These are phyloP conservation scores for Ophioninae sp. DNA, from an alignment of 2,888 invertebrate genomes.

Conservation along the genomic window DNA sequence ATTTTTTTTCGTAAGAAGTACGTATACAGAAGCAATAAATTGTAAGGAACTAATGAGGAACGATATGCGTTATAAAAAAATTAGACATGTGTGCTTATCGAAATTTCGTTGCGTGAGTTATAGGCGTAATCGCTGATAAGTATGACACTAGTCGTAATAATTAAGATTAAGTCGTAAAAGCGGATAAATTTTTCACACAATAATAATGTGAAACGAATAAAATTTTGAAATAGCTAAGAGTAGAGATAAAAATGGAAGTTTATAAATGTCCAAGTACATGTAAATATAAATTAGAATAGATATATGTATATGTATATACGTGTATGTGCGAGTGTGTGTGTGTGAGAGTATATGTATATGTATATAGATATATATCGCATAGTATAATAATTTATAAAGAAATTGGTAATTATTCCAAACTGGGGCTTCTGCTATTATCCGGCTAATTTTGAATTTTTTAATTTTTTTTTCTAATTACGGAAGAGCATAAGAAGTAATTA, in stretches of 20 bases:
- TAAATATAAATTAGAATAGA: background rate
- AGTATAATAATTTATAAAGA: constrained; percentile 43
- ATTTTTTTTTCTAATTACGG: too few species aligned
- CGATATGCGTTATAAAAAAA: constrained; percentile 29
- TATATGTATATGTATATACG: constrained; percentile 13
- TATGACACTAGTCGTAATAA: constrained; percentile 50
- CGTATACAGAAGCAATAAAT: constrained; percentile 41
- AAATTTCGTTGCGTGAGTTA: constrained; percentile 28
- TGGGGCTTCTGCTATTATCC: too few species aligned
- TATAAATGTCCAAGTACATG: constrained; percentile 19
- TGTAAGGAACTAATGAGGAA: constrained; percentile 63
- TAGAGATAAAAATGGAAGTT: constrained; percentile 1
- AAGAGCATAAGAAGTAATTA: too few species aligned
- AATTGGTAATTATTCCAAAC: too few species aligned
- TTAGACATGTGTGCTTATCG: constrained; percentile 6
- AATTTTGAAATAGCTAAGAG: constrained; percentile 18
- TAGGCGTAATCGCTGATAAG: constrained; percentile 40
- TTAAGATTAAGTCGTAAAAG: constrained; percentile 39
- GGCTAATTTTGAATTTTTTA: too few species aligned
- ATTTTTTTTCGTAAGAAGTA: constrained; percentile 16
- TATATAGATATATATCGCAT: constrained; percentile 4
- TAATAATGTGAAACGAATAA: constrained; percentile 33
- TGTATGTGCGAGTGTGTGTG: constrained; percentile 1
- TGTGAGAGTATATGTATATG: constrained; percentile 18
- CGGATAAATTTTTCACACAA: constrained; percentile 3